Conservation (phyloP, 2,888 invertebrate species). For the Eupithecia abbreviata region DNA sequence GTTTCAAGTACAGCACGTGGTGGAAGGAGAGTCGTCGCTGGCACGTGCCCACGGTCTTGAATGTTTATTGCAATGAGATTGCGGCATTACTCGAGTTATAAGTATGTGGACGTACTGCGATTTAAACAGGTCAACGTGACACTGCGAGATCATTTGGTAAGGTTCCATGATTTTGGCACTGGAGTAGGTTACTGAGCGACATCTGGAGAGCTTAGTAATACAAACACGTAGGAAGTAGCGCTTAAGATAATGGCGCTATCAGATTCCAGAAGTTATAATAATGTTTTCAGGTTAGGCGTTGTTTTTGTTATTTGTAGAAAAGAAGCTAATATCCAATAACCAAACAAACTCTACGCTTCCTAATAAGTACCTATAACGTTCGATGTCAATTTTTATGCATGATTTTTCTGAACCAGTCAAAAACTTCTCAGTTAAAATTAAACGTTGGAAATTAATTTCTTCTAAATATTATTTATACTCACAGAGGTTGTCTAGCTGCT, state of each 20-base stretch:
- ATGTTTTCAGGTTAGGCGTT: not conserved
- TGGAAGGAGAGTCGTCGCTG: conserved; percentile 58
- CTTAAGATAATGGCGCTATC: not conserved
- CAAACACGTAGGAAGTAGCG: not conserved
- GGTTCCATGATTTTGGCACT: conserved; percentile 28
- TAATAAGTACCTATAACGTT: not conserved
- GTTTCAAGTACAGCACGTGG: conserved; percentile 24
- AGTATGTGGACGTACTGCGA: conserved; percentile 56
- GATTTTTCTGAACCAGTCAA: too few species aligned
- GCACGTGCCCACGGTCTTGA: conserved; percentile 67
- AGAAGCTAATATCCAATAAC: not conserved
- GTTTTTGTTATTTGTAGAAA: not conserved
- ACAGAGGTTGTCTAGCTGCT: not conserved
- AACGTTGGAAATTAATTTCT: too few species aligned
- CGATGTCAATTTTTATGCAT: too few species aligned
- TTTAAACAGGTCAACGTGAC: conserved; percentile 46
- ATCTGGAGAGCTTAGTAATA: conserved; percentile 7
- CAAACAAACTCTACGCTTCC: not conserved
- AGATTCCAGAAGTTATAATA: not conserved
- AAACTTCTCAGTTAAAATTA: too few species aligned
- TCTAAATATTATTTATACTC: too few species aligned
- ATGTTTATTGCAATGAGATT: conserved; percentile 77
- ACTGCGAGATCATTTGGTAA: conserved; percentile 26
- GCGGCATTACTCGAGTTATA: conserved; percentile 70
- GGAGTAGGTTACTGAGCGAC: conserved; percentile 10